phyloP scores from a whole-genome alignment of 2,113 vertebrate species.

The Chaenogobius annularis region DNA sequence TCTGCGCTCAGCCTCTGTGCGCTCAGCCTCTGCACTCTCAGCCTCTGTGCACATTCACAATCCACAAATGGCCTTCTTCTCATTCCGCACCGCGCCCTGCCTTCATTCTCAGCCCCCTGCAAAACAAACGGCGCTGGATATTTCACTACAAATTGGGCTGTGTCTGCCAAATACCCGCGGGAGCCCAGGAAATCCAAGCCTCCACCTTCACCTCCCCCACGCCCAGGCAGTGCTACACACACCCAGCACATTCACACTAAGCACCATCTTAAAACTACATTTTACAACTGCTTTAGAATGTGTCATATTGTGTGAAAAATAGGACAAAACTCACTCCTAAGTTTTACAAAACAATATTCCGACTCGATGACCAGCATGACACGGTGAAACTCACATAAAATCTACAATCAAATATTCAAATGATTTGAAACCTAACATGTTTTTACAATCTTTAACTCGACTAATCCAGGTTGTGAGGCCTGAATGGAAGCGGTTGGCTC shows the following conservation, averaged over 20 bases:
- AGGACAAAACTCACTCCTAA: background rate
- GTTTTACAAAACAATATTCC: background rate
- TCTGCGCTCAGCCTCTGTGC: too few relatives aligned
- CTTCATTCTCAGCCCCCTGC: slow-evolving; percentile 77
- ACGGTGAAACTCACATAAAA: too few relatives aligned
- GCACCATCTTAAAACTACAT: background rate
- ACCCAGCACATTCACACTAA: background rate
- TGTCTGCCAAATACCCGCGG: slow-evolving; percentile 74
- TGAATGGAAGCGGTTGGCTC: slow-evolving; percentile 14
- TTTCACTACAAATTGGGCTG: slow-evolving; percentile 81
- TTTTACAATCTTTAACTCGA: background rate
- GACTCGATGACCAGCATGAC: background rate
- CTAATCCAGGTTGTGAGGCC: background rate
- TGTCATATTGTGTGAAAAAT: too few relatives aligned
- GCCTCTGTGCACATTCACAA: slow-evolving; percentile 72
- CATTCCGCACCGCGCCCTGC: slow-evolving; percentile 74
- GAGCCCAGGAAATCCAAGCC: slow-evolving; percentile 70
- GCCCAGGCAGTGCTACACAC: slow-evolving; percentile 12
- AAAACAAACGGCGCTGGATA: slow-evolving; percentile 79
- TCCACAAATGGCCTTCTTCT: slow-evolving; percentile 76
- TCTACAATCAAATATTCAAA: too few relatives aligned
- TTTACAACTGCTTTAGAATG: too few relatives aligned
- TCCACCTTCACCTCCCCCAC: slow-evolving; percentile 58
- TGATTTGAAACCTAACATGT: too few relatives aligned
- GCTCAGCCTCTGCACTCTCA: slow-evolving; percentile 22